Percentiles rank a stretch among this genome's conserved stretches.
phyloP scores from a whole-genome alignment of 1,140 invertebrate species.

The Brachionus paranguensis region DNA sequence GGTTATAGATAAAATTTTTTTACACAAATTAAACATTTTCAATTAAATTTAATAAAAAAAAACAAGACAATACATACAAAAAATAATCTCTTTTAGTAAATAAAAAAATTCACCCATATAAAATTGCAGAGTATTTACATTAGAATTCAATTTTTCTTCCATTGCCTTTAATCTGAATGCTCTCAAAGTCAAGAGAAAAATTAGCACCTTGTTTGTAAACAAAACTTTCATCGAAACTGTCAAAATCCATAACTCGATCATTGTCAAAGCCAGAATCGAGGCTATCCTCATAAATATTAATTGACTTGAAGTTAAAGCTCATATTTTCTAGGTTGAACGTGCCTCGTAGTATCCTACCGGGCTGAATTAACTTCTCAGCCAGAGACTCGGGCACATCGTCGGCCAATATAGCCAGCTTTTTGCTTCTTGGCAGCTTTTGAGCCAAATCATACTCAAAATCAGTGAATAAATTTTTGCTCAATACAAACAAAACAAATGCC shows the following conservation, averaged over 20 bases:
- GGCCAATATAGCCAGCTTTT: constrained; percentile 8
- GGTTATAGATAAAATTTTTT: neutral
- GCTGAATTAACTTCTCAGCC: constrained; percentile 17
- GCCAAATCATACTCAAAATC: constrained; percentile 22
- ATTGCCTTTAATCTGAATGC: neutral
- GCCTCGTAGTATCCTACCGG: neutral
- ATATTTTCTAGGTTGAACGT: constrained; percentile 6
- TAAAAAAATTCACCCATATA: neutral
- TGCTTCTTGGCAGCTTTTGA: neutral
- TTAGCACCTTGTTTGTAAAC: neutral
- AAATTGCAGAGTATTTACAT: neutral
- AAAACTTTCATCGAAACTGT: neutral
- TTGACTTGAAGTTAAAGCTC: constrained; percentile 22
- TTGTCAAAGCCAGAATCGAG: neutral
- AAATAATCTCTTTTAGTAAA: neutral
- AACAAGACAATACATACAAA: neutral
- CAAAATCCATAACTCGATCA: neutral
- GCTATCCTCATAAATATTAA: constrained; percentile 20
- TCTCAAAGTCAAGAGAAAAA: neutral
- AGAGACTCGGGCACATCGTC: neutral
- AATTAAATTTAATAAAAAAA: neutral
- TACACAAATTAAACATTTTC: neutral
- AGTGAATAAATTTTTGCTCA: constrained; percentile 1
- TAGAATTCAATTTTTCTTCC: constrained; percentile 1
- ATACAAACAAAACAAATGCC: constrained; percentile 2